Evolutionary conservation across 2,888 invertebrate species (phyloP), one percentile per base, ranked within the genome.

Genomic region (Lepeophtheirus nordmannii): DNA sequence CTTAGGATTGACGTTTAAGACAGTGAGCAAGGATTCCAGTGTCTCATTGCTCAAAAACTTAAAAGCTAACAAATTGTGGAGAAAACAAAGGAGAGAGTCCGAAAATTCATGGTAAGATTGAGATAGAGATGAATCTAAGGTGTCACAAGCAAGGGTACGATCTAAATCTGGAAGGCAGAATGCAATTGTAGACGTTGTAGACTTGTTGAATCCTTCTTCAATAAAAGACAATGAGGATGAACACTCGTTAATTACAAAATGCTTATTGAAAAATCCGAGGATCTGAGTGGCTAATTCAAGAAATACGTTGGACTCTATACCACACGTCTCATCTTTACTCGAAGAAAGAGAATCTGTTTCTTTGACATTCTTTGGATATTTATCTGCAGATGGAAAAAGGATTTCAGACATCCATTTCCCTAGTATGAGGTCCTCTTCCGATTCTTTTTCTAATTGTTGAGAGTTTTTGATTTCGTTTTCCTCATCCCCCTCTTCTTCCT

Each of bases 51-150:
- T 83, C 83, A 89, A 76, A 64, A 83, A 80, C 69, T 81, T 82
- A 64, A 83, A 82, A 0, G 87, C 86, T 62, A 89, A 80, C 69
- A 89, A 78, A 75, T 87, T 87, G 75, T 87, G 87, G 59, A 87
- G 81, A 74, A 88, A 88, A 60, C 86, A 83, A 67, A 87, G 85
- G 39, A 90, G 77, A 8, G 87, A 84, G 38, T 84, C 80, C 37
- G 87, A 87, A 78, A 88, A 88, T 70, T 85, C 82, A 11, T 82
- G 80, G 75, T 30, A 30, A 30, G 30, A 30, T 30, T 30, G 30
- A 30, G 30, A 30, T 30, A 30, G 30, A 30, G 30, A 30, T 2
- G 30, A 30, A 30, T 30, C 30, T 30, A 30, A 7, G 30, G 30
- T 30, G 30, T 30, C 30, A 30, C 30, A 30, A 30, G 30, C 30